Evolutionary conservation across 92 coral and sea anemone genomes (phyloP), one percentile per base, ranked within the genome.

Genomic region (Pocillopora grandis): DNA sequence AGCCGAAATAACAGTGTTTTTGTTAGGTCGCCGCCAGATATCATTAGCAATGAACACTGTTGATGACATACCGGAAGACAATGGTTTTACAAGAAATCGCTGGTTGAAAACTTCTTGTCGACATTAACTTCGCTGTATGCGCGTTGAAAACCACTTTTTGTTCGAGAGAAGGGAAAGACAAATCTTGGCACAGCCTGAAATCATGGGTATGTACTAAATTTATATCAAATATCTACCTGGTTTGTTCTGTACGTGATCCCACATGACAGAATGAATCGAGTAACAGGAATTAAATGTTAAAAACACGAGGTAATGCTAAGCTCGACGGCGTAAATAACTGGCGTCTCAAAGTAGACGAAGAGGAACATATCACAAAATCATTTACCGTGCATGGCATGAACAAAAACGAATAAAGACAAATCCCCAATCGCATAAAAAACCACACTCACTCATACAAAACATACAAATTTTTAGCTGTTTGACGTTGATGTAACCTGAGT

Each of bases 1-100:
- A 17, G 49, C 72, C 80, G 36, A 62, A 83, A 83, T 73, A 75
- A 64, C 74, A 74, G 73, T 62, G 69, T 83, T 62, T 83, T 83
- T 73, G 86, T 75, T 75, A 62, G 27, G 63, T 42, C 58, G 73
- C 86, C 80, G 86, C 74, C 86, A 83, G 86, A 83, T 73, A 83
- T 83, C 86, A 83, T 74, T 74, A 74, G 80, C 72, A 72, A 15
- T 37, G 64, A 83, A 83, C 80, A 74, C 69, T 79, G 65, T 60
- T 60, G 76, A 81, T 83, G 74, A 66, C 74, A 63, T 83, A 83
- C 64, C 48, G 31, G 80, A 37, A 21, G 69, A 81, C 73, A 83
- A 83, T 49, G 72, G 65, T 64, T 83, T 80, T 81, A 37, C 31
- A 71, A 49, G 75, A 62, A 62, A 74, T 62, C 66, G 62, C 80